Conservation (phyloP, 2,797 vertebrate species). For the Atherinosoma microstoma region DNA sequence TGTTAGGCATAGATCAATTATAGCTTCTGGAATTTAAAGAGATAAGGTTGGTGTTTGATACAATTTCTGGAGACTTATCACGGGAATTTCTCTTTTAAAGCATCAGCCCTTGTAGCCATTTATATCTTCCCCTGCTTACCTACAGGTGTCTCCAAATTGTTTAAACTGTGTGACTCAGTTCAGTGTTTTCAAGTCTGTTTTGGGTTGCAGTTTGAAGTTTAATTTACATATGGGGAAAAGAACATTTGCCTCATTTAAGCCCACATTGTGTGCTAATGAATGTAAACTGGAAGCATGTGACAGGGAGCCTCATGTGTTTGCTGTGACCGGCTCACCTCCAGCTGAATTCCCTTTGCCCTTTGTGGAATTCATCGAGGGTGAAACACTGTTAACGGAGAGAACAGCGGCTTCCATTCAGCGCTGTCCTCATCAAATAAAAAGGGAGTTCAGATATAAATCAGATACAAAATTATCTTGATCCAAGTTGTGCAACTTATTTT, state of each 20-base stretch:
- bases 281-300: constrained; percentile 56
- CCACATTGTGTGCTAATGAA: constrained; percentile 43
- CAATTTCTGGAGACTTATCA: no score
- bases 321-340: constrained; percentile 49
- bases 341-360: constrained; percentile 37
- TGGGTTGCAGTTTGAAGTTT: not conserved
- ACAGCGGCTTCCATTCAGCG: constrained; percentile 58
- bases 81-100: not conserved
- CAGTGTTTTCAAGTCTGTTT: not conserved
- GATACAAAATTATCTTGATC: constrained; percentile 38
- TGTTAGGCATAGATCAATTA: not conserved
- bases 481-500: constrained; percentile 38
- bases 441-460: constrained; percentile 47
- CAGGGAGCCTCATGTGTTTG: constrained; percentile 35
- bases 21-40: no score
- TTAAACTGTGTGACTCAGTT: not conserved
- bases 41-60: no score
- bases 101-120: not conserved
- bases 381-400: constrained; percentile 39
- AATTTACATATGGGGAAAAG: not conserved
- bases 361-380: constrained; percentile 40
- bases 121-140: not conserved
- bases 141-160: not conserved
- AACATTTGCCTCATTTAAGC: constrained; percentile 1
- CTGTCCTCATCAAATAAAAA: constrained; percentile 31